phyloP scores from a whole-genome alignment of 2,797 vertebrate genomes.

The Sebastes glaucus region DNA sequence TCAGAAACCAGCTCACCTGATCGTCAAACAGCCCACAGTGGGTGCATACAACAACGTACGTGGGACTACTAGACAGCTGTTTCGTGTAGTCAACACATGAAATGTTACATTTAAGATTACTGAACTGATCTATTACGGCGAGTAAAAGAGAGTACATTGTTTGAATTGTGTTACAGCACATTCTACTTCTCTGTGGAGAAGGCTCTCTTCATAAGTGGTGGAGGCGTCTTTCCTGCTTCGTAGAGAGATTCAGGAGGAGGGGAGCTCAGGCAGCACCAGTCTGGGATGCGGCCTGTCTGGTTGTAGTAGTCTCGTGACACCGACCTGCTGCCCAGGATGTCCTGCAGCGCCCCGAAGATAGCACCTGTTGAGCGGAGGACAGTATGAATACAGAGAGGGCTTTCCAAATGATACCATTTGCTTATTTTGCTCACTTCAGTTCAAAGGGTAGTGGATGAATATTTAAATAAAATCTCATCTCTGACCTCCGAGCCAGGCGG shows the following conservation, averaged over 20 bases:
- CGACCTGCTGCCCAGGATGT: conserved; percentile 95
- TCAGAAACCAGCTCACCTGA: conserved; percentile 3
- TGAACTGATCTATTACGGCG: not conserved
- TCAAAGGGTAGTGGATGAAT: not conserved
- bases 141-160: not conserved
- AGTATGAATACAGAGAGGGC: not conserved
- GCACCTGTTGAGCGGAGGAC: conserved; percentile 81
- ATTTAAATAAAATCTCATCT: not conserved
- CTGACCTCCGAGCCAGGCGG: conserved; percentile 98
- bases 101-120: conserved; percentile 26
- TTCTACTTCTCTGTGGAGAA: conserved; percentile 96
- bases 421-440: not conserved
- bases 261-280: conserved; percentile 96
- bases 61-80: conserved; percentile 8
- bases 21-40: conserved; percentile 10
- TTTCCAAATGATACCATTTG: not conserved
- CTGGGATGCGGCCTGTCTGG: conserved; percentile 93
- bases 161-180: not conserved
- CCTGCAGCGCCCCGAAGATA: conserved; percentile 95
- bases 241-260: conserved; percentile 92
- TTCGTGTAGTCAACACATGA: conserved; percentile 7
- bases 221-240: conserved; percentile 90
- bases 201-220: conserved; percentile 94
- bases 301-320: conserved; percentile 97
- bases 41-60: not conserved